A percentile compares a stretch with the other conserved stretches of the same genome.
These are phyloP conservation scores for Peribatodes rhomboidaria DNA, from an alignment of 2,888 invertebrate species.

Conservation along the genomic window DNA sequence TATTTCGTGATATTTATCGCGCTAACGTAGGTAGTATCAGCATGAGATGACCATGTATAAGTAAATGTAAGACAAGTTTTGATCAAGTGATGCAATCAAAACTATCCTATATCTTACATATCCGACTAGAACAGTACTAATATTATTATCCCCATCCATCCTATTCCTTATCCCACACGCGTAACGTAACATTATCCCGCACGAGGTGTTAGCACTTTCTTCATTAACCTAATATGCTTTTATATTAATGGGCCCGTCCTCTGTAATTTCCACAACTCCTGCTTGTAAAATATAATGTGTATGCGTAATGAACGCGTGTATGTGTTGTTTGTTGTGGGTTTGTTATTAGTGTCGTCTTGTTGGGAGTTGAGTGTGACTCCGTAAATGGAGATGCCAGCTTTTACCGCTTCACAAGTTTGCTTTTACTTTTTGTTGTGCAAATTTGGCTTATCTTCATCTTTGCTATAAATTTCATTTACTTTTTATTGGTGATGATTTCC, in stretches of 20 bases:
- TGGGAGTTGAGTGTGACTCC: conserved; percentile 9
- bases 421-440: conserved; percentile 18
- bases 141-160: conserved; percentile 20
- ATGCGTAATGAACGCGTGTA: conserved; percentile 38
- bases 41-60: no score
- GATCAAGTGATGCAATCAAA: neutral
- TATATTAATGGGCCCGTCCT: conserved; percentile 46
- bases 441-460: neutral
- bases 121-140: neutral
- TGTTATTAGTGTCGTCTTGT: conserved; percentile 33
- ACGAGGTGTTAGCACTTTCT: conserved; percentile 74
- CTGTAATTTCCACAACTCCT: conserved; percentile 42
- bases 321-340: conserved; percentile 38
- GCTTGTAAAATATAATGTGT: conserved; percentile 41
- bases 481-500: no score
- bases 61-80: neutral
- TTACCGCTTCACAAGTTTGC: conserved; percentile 16
- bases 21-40: no score
- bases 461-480: no score
- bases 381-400: conserved; percentile 29
- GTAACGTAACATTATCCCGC: conserved; percentile 68
- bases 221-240: conserved; percentile 74
- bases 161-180: conserved; percentile 30
- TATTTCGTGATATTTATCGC: no score
- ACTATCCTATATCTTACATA: neutral